Evolutionary conservation across 2,113 vertebrate species (phyloP), one percentile per base, ranked within the genome.

Genomic region (Crotalus helleri): DNA sequence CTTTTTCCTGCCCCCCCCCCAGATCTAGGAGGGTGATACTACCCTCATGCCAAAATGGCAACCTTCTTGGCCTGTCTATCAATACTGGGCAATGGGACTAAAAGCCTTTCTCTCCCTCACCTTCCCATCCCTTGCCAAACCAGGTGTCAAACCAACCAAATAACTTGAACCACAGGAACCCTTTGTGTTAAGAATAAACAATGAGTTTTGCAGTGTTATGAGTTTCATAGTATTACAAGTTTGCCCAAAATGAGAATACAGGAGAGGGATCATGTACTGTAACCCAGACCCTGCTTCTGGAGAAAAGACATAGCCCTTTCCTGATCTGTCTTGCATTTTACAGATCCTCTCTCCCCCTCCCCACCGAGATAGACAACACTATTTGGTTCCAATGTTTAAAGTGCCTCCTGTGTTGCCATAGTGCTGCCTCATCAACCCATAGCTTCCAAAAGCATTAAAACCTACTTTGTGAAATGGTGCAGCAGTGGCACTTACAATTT

Each of bases 221-320:
- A 85, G 90, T 58, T 85, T 86, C 81, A 91, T 46, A 29, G 54
- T 85, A 85, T 91, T 91, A 91, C 24, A 54, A 85, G 57, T 19
- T 74, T n/a, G 21, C 90, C 90, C 61, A 5, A 15, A 54, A 91
- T 58, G 53, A 58, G 88, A 58, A 55, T 58, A 15, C 0, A 11
- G 21, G n/a, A 44, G 33, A 23, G 15, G 21, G 55, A 58, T 44
- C 54, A 4, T 17, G 29, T n/a, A 81, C 53, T 85, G 0, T 8
- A 21, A 39, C 5, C 51, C 21, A 29, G 12, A 9, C 39, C 19
- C 5, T 10, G 21, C 23, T 39, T 21, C 59, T 69, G 5, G 21
- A 55, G 39, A 55, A 11, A 26, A 74, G 17, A 54, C 29, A 74
- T 12, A 54, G 15, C 5, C 49, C 13, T 24, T 33, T 57, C 49